These are phyloP conservation scores for Cyanoramphus novaezelandiae DNA, from an alignment of 2,113 vertebrate genomes.

Conservation along the genomic window DNA sequence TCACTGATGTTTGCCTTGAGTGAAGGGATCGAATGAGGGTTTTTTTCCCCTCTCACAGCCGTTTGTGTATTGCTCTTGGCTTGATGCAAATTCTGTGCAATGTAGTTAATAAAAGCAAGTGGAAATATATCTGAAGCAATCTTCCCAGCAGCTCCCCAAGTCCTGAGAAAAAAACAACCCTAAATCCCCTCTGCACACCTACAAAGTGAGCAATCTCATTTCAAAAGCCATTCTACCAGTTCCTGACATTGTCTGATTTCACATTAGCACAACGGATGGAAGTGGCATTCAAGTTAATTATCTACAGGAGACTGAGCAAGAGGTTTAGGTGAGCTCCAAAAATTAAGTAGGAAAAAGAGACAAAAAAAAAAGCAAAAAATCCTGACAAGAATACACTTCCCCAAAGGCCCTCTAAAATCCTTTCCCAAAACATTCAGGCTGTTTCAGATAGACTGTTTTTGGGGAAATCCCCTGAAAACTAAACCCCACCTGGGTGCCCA, in stretches of 20 bases:
- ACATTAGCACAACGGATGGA: conserved; percentile 63
- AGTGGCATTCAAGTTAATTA: conserved; percentile 65
- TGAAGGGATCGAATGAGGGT: accelerated
- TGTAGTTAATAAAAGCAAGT: not conserved
- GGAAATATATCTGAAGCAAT: not conserved
- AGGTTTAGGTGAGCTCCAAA: conserved; percentile 60
- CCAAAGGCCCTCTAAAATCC: not conserved
- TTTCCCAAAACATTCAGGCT: not conserved
- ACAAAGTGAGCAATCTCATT: conserved; percentile 60
- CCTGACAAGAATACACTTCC: not conserved
- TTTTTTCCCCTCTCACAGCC: not conserved
- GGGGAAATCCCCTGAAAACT: not conserved
- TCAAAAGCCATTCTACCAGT: conserved; percentile 53
- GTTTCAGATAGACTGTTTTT: not conserved
- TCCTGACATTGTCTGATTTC: conserved; percentile 64
- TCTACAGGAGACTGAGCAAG: conserved; percentile 56
- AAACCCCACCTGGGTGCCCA: not conserved
- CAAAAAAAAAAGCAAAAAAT: not conserved
- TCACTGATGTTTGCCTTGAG: not conserved
- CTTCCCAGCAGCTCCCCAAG: not conserved
- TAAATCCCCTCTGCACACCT: not conserved
- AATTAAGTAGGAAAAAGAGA: conserved; percentile 1
- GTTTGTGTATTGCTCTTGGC: not conserved
- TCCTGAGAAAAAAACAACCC: not conserved
- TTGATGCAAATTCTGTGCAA: not conserved